Evolutionary conservation across 2,888 invertebrate species (phyloP), one percentile per base, ranked within the genome.

Genomic region (Anticlea derivata): DNA sequence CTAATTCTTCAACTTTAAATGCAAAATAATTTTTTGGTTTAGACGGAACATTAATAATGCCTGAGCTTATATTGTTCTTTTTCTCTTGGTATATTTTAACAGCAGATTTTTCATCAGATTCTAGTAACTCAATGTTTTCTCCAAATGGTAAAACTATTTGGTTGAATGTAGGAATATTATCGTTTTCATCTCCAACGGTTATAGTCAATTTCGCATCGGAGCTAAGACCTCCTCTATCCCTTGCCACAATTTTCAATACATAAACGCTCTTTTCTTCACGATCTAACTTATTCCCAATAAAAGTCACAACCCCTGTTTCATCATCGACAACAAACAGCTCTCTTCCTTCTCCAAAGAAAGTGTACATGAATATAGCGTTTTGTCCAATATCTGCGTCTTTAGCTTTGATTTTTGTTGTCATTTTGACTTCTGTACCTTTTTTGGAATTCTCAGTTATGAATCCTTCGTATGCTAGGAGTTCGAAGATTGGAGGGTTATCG

Each of bases 401-500:
- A 0, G 95, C 96, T 55, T 91, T 92, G 6, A 97, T 93, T 30
- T 92, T 93, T 61, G 93, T 92, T 50, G 93, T 92, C 77, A 96
- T 86, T 58, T 92, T 92, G 0, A 97, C 93, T 76, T 95, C 94
- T 0, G 94, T 94, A 5, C 94, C 94, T 27, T 91, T 84, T 6
- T 87, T 86, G 22, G 95, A 93, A 77, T 98, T 97, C 84, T 98
- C 98, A 31, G 88, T 83, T 8, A 98, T 94, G 53, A 92, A 91
- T 0, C 96, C 96, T 66, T 96, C 95, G 73, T 97, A 98, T 0
- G 89, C 77, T 0, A 92, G 73, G 7, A 92, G 83, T 59, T 94
- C 94, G 75, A 98, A 98, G 49, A 93, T 80, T 0, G 98, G 98
- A 2, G 96, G 92, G 69, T 97, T 97, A 70, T 97, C 97, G 70